A percentile compares a stretch with the other conserved stretches of the same genome.
phyloP scores from a whole-genome alignment of 2,888 invertebrate species.

The Sepiola atlantica region DNA sequence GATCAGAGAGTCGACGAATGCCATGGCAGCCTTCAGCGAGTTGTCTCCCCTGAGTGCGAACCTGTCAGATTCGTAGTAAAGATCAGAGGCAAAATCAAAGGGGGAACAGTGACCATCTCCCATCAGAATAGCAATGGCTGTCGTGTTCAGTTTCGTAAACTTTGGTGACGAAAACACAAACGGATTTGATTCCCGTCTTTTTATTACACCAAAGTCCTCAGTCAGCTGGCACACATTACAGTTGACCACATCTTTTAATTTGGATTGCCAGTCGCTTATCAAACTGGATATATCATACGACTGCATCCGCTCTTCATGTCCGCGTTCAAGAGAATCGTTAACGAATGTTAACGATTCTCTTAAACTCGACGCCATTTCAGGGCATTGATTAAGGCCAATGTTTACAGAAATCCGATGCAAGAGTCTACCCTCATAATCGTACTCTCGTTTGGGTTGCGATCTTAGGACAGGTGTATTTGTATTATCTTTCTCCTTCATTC shows the following conservation, averaged over 20 bases:
- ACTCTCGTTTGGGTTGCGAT: not conserved
- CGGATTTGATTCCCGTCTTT: not conserved
- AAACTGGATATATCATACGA: not conserved
- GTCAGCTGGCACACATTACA: not conserved
- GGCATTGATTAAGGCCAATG: not conserved
- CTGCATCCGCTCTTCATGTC: too few species aligned
- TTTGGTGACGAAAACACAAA: not conserved
- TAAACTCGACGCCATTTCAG: not conserved
- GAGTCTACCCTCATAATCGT: not conserved
- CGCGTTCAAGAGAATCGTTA: not conserved
- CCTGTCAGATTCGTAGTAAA: not conserved
- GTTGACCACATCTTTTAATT: not conserved
- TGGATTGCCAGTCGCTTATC: not conserved
- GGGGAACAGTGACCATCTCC: too few species aligned
- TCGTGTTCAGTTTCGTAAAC: not conserved
- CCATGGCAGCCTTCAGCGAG: too few species aligned
- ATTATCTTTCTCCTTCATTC: not conserved
- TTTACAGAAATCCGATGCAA: not conserved
- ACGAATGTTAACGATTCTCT: too few species aligned
- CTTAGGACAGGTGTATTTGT: not conserved
- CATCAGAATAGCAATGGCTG: not conserved
- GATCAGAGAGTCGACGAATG: not conserved
- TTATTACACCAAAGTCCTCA: not conserved
- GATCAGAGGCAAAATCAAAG: not conserved
- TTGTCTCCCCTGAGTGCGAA: accelerated